A percentile compares a stretch with the other conserved stretches of the same genome.
Evolutionary conservation across 1,140 invertebrate genomes (phyloP).

Genomic region (Ditylenchus dipsaci): DNA sequence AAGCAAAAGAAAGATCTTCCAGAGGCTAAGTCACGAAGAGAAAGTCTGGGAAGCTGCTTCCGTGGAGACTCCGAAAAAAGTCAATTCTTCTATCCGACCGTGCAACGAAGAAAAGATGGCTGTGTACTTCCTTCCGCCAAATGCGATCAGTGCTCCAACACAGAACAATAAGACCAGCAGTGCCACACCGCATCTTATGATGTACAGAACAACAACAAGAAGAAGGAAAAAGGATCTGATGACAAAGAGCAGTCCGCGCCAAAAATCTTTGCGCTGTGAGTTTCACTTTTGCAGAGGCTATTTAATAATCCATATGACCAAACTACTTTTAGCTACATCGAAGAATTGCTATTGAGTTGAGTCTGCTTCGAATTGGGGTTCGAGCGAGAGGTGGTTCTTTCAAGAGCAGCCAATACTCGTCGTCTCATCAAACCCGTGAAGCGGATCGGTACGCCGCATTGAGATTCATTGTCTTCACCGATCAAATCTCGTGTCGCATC

Average conservation of each 20-base stretch:
- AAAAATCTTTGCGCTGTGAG: too few relatives aligned
- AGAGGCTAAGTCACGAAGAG: too few relatives aligned
- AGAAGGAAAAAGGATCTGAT: too few relatives aligned
- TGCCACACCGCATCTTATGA: slow-evolving; percentile 4
- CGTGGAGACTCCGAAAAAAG: not conserved
- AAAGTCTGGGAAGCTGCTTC: too few relatives aligned
- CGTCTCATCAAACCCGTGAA: slow-evolving; percentile 4
- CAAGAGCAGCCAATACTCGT: slow-evolving; percentile 1
- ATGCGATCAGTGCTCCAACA: slow-evolving; percentile 22
- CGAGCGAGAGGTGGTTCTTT: not conserved
- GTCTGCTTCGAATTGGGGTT: not conserved
- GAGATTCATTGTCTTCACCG: not conserved
- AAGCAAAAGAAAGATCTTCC: too few relatives aligned
- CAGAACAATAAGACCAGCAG: slow-evolving; percentile 9
- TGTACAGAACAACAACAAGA: slow-evolving; percentile 24
- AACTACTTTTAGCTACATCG: slow-evolving; percentile 8
- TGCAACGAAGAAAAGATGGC: slow-evolving; percentile 16
- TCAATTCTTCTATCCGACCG: not conserved
- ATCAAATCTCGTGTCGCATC: not conserved
- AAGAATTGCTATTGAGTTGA: not conserved
- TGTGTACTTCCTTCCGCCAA: slow-evolving; percentile 17
- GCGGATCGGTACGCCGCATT: not conserved
- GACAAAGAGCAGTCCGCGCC: too few relatives aligned
- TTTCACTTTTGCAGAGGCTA: too few relatives aligned
- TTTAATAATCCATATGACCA: too few relatives aligned